Conservation (phyloP, 2,113 vertebrate genomes). For the Hemicordylus capensis region DNA sequence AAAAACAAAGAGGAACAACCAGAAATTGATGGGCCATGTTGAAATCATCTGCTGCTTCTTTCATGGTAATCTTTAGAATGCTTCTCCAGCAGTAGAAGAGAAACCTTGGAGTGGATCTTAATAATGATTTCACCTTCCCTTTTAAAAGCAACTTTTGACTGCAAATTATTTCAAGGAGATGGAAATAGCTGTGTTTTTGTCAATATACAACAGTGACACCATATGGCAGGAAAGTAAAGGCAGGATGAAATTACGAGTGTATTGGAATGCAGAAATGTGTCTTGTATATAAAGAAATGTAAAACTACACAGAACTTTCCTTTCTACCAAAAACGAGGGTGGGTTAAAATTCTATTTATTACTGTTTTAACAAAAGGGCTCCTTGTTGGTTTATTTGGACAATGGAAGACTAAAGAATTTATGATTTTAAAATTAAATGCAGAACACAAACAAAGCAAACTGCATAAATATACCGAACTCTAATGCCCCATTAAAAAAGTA, state of each 20-base stretch:
- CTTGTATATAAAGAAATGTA: background rate
- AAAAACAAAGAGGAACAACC: background rate
- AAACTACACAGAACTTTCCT: background rate
- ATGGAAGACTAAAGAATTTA: no score
- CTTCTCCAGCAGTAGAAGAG: background rate
- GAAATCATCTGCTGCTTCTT: background rate
- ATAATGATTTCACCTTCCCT: background rate
- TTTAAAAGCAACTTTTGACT: background rate
- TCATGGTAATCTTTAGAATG: background rate
- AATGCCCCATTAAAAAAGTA: no score
- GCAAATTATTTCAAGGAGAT: background rate
- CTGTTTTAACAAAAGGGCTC: background rate
- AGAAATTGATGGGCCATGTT: background rate
- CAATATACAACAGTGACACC: conserved; percentile 31
- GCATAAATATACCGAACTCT: no score
- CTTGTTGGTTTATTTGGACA: background rate
- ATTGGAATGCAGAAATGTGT: background rate
- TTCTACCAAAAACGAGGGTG: no score
- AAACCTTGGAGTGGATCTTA: background rate
- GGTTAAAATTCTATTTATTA: no score
- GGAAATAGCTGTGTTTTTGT: background rate
- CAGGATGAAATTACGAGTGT: background rate
- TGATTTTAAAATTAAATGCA: no score
- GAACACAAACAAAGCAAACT: no score
- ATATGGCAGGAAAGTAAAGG: background rate